Evolutionary conservation across 2,113 vertebrate genomes (phyloP).

Genomic region (Rhinogobius similis): DNA sequence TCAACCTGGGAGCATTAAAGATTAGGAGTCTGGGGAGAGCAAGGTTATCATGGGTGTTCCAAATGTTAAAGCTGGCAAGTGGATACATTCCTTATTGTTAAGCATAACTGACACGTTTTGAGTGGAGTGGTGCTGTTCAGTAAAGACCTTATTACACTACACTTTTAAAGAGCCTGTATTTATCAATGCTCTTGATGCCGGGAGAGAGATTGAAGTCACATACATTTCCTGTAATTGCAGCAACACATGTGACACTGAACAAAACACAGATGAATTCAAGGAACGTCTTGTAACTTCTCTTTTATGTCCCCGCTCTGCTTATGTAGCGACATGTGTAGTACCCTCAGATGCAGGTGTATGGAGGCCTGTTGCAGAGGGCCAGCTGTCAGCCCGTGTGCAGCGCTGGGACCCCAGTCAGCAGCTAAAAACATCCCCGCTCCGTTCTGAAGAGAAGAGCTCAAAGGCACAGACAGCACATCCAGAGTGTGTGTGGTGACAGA

Average conservation of each 20-base stretch:
- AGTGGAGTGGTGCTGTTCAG: background rate
- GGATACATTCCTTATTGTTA: background rate
- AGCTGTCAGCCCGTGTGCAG: background rate
- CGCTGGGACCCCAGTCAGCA: background rate
- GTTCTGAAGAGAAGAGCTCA: background rate
- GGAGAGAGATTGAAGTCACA: too few species aligned
- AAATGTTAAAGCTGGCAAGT: background rate
- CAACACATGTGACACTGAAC: background rate
- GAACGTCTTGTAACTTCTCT: background rate
- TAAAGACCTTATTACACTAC: too few species aligned
- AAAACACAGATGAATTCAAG: background rate
- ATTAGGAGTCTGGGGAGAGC: background rate
- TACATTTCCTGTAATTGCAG: background rate
- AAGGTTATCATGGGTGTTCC: background rate
- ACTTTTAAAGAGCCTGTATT: too few species aligned
- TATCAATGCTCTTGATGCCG: too few species aligned
- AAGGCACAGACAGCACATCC: background rate
- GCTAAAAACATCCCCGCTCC: constrained; percentile 6
- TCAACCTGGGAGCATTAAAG: background rate
- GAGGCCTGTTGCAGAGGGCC: background rate
- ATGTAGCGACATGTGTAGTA: background rate
- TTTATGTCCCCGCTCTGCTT: background rate
- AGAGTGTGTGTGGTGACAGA: constrained; percentile 6
- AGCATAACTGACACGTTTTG: background rate
- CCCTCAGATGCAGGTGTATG: background rate